phyloP scores from a whole-genome alignment of 2,888 invertebrate genomes.

The Cephalotes varians region DNA sequence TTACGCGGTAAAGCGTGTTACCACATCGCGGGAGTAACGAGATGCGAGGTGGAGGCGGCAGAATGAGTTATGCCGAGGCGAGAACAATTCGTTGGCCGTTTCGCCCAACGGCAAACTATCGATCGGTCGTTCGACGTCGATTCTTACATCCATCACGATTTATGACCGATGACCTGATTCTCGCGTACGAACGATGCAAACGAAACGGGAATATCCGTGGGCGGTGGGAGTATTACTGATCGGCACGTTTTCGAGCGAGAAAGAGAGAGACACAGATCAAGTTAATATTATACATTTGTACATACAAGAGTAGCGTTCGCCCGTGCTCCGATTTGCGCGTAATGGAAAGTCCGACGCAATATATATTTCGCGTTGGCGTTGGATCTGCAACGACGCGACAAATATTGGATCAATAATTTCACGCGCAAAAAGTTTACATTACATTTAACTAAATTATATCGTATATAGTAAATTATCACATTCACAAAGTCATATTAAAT shows the following conservation, averaged over 20 bases:
- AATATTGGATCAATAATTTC: slow-evolving; percentile 28
- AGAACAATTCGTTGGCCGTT: slow-evolving; percentile 9
- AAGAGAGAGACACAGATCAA: background rate
- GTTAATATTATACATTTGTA: slow-evolving; percentile 36
- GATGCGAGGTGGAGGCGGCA: background rate
- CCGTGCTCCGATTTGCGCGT: slow-evolving; percentile 15
- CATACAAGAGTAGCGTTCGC: background rate
- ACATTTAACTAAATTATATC: slow-evolving; percentile 1
- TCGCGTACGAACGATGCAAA: background rate
- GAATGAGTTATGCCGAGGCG: slow-evolving; percentile 6
- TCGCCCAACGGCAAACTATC: background rate
- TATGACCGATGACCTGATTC: slow-evolving; percentile 42
- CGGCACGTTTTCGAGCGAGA: background rate
- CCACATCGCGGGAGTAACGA: background rate
- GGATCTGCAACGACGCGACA: slow-evolving; percentile 6
- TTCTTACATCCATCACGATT: slow-evolving; percentile 36
- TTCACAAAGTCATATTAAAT: background rate
- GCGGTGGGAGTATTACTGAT: slow-evolving; percentile 8
- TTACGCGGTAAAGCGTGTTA: slow-evolving; percentile 43
- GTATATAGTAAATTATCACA: background rate
- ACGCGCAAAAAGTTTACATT: background rate
- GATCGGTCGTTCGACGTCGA: slow-evolving; percentile 9
- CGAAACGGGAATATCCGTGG: background rate
- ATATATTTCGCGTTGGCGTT: slow-evolving; percentile 15
- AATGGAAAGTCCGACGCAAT: slow-evolving; percentile 8